A percentile compares a stretch with the other conserved stretches of the same genome.
Evolutionary conservation across 2,797 vertebrate species (phyloP).

Genomic region (Trachurus trachurus): DNA sequence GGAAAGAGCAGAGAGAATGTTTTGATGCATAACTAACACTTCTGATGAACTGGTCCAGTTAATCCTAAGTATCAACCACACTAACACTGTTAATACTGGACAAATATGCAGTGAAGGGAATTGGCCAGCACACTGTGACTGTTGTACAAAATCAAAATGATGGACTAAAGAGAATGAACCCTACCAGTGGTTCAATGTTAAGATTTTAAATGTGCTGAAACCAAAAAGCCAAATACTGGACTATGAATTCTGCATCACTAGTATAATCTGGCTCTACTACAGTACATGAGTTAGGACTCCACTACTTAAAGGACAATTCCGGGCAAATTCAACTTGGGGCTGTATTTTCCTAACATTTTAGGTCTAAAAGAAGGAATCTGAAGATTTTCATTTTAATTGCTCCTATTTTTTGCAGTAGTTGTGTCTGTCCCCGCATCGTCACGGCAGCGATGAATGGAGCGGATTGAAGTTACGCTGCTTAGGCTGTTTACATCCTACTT

Average conservation of each 20-base stretch:
- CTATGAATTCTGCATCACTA: not conserved
- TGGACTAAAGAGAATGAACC: not conserved
- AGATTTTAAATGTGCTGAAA: not conserved
- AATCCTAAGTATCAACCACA: not conserved
- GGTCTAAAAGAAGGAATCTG: too few relatives aligned
- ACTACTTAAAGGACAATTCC: too few relatives aligned
- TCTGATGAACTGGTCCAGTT: not conserved
- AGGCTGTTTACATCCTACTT: too few relatives aligned
- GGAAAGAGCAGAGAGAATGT: not conserved
- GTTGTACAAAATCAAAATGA: slow-evolving; percentile 16
- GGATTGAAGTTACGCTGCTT: too few relatives aligned
- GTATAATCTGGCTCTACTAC: not conserved
- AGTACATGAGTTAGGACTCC: not conserved
- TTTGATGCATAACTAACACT: not conserved
- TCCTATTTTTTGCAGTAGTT: too few relatives aligned
- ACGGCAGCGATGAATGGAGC: too few relatives aligned
- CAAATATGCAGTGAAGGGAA: not conserved
- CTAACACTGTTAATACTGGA: not conserved
- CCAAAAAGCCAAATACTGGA: not conserved
- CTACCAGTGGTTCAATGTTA: not conserved
- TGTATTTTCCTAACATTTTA: too few relatives aligned
- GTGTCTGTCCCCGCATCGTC: too few relatives aligned
- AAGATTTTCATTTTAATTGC: too few relatives aligned
- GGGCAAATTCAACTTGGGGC: too few relatives aligned
- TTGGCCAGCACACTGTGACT: slow-evolving; percentile 3